These are phyloP conservation scores for Sebastes trivittatus DNA, from an alignment of 2,797 vertebrate species.

Conservation along the genomic window DNA sequence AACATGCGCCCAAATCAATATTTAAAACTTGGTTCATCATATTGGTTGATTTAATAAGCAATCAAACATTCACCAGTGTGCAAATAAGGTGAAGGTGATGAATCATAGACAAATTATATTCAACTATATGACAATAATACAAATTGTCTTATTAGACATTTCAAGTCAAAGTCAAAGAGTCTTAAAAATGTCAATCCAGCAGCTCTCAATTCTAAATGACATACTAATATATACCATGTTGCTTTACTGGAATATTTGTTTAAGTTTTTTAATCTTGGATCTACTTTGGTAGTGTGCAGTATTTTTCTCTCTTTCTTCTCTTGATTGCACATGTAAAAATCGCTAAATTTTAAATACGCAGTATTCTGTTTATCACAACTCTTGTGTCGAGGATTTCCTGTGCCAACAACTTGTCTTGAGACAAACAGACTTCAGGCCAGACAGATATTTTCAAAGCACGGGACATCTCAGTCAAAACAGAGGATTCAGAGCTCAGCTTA, in stretches of 20 bases:
- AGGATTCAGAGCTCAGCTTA: constrained; percentile 4
- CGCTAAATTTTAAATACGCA: neutral
- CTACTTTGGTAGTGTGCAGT: neutral
- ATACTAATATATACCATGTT: neutral
- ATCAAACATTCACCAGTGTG: neutral
- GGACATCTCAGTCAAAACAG: neutral
- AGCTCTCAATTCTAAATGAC: neutral
- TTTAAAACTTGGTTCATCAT: neutral
- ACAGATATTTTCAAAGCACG: constrained; percentile 8
- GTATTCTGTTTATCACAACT: neutral
- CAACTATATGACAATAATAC: neutral
- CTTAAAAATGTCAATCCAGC: neutral
- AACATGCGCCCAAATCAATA: neutral
- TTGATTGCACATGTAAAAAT: neutral
- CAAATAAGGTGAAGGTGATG: neutral
- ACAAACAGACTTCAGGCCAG: neutral
- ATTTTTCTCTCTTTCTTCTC: neutral
- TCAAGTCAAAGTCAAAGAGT: neutral
- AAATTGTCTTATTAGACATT: neutral
- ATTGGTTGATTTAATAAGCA: neutral
- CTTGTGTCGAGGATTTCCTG: neutral
- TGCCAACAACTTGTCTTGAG: neutral
- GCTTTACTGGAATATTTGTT: neutral
- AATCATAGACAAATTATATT: neutral
- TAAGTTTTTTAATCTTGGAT: neutral